phyloP scores from a whole-genome alignment of 2,113 vertebrate genomes.

The Copsychus sechellarum region DNA sequence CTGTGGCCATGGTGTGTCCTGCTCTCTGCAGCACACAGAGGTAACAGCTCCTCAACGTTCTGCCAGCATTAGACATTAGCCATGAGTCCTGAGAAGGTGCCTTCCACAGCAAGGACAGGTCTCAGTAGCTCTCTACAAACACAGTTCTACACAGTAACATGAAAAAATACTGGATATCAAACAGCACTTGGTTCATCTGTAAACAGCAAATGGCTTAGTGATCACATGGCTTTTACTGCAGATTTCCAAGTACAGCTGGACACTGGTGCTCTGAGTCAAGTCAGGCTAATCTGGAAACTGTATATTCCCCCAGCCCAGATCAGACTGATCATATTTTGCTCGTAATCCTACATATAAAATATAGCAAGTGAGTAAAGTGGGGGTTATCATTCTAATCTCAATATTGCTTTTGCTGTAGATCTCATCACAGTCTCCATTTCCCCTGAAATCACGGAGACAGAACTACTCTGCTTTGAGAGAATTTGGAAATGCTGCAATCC shows the following conservation, averaged over 20 bases:
- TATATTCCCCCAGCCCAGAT: neutral
- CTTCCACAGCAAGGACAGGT: neutral
- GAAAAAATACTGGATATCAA: neutral
- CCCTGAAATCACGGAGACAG: neutral
- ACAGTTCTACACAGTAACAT: neutral
- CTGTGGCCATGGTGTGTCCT: neutral
- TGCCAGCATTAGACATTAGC: neutral
- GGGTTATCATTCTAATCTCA: neutral
- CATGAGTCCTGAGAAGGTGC: neutral
- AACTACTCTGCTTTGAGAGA: neutral
- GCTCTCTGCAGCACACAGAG: neutral
- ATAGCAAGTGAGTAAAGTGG: neutral
- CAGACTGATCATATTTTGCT: neutral
- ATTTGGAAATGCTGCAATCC: neutral
- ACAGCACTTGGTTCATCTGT: neutral
- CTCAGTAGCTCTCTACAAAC: neutral
- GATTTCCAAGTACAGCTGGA: neutral
- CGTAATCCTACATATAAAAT: neutral
- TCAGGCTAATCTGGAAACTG: neutral
- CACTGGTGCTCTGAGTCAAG: neutral
- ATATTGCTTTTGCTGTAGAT: neutral
- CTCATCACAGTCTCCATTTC: neutral
- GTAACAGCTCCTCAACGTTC: neutral
- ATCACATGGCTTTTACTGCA: neutral
- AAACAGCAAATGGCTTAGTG: neutral